A percentile compares a stretch with the other conserved stretches of the same genome.
These are phyloP conservation scores for Python bivittatus DNA, from an alignment of 2,113 vertebrate genomes.

Conservation along the genomic window DNA sequence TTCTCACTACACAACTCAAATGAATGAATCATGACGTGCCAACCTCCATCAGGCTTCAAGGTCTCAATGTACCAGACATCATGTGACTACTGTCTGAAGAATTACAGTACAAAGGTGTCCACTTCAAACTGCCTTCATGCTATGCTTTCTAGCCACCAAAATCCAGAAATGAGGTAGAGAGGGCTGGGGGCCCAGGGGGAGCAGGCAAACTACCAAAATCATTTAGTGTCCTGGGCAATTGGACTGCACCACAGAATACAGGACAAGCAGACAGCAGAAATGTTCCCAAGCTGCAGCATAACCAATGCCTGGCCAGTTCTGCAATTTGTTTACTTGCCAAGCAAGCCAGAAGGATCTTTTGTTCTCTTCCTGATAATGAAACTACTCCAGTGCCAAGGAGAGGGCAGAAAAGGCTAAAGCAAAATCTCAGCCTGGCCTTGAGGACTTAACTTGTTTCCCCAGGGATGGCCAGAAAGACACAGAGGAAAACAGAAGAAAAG, in stretches of 20 bases:
- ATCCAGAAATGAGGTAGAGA: background rate
- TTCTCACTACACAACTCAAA: slow-evolving; percentile 21
- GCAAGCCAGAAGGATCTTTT: background rate
- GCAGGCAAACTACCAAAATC: background rate
- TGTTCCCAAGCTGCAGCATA: background rate
- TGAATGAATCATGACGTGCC: slow-evolving; percentile 32
- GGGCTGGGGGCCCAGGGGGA: background rate
- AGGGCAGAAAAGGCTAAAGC: background rate
- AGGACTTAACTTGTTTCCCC: background rate
- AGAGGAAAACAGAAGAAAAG: background rate
- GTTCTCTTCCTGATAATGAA: background rate
- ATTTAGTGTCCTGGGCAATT: accelerated
- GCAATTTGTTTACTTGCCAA: background rate
- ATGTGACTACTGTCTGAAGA: background rate
- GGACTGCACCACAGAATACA: background rate
- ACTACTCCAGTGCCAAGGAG: background rate
- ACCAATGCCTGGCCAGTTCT: background rate
- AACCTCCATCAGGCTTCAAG: slow-evolving; percentile 44
- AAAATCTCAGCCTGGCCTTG: background rate
- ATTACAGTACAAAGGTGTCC: background rate
- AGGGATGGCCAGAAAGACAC: background rate
- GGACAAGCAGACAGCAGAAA: background rate
- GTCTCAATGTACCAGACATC: slow-evolving; percentile 9
- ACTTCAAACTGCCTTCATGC: background rate
- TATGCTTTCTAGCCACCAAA: background rate